Evolutionary conservation across 2,113 vertebrate species (phyloP).

Genomic region (Sus scrofa): DNA sequence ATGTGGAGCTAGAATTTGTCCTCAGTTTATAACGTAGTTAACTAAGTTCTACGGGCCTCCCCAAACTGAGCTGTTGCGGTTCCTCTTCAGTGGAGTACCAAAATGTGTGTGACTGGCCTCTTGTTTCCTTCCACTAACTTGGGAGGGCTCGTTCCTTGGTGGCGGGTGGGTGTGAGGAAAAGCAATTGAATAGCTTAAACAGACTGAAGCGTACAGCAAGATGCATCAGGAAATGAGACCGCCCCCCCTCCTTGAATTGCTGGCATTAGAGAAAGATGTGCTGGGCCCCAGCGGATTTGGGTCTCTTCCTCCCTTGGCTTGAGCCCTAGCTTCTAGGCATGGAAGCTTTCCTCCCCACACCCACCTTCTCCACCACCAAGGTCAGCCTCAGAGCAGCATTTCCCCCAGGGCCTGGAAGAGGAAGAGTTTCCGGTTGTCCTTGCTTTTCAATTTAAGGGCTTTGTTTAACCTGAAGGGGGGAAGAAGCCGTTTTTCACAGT

Average conservation of each 20-base stretch:
- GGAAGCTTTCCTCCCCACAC: constrained; percentile 60
- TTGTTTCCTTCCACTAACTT: constrained; percentile 59
- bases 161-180: constrained; percentile 4
- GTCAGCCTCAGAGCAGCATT: constrained; percentile 62
- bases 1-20: constrained; percentile 58
- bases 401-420: constrained; percentile 55
- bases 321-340: constrained; percentile 51
- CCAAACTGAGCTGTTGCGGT: constrained; percentile 46
- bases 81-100: background rate
- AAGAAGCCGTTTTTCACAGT: constrained; percentile 43
- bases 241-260: constrained; percentile 8
- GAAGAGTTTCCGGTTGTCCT: constrained; percentile 71
- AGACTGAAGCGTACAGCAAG: constrained; percentile 63
- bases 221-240: constrained; percentile 44
- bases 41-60: constrained; percentile 55
- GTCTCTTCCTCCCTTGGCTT: constrained; percentile 63
- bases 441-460: constrained; percentile 72
- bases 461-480: constrained; percentile 62
- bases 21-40: constrained; percentile 57
- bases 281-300: constrained; percentile 48
- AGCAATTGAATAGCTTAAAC: constrained; percentile 48
- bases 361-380: constrained; percentile 43
- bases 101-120: background rate
- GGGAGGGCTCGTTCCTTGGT: constrained; percentile 54
- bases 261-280: constrained; percentile 59